A percentile compares a stretch with the other conserved stretches of the same genome.
phyloP scores from a whole-genome alignment of 2,113 vertebrate genomes.

The Plotosus lineatus region DNA sequence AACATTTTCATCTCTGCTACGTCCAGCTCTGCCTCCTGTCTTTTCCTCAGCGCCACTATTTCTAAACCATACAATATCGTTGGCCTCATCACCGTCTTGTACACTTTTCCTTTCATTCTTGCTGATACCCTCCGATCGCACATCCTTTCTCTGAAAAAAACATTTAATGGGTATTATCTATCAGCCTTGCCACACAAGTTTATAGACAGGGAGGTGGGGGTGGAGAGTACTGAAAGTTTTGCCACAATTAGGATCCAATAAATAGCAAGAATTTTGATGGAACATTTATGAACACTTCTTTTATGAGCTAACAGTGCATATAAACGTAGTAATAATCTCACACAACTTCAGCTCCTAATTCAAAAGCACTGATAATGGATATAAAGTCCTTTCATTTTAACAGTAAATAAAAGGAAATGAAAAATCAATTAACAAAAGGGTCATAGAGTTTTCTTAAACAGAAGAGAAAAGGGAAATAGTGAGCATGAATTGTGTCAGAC shows the following conservation, averaged over 20 bases:
- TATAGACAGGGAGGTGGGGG: background rate
- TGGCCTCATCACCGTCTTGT: too few species aligned
- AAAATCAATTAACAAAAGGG: background rate
- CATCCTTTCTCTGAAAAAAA: background rate
- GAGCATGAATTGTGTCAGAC: slow-evolving; percentile 33
- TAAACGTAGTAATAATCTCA: background rate
- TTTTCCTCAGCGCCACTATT: too few species aligned
- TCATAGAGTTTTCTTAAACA: background rate
- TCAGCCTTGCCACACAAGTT: background rate
- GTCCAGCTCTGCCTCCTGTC: too few species aligned
- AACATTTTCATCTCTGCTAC: too few species aligned
- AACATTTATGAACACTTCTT: background rate
- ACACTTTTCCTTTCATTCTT: background rate
- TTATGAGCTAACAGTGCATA: background rate
- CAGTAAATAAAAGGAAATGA: background rate
- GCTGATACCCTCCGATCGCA: too few species aligned
- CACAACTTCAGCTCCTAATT: background rate
- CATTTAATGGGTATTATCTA: background rate
- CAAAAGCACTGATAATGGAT: background rate
- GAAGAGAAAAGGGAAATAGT: background rate
- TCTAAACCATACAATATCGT: too few species aligned
- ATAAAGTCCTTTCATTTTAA: background rate
- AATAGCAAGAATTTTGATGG: background rate
- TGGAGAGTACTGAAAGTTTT: background rate
- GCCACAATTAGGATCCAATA: background rate